phyloP scores from a whole-genome alignment of 1,140 invertebrate species.

The Tetraneura akinire region DNA sequence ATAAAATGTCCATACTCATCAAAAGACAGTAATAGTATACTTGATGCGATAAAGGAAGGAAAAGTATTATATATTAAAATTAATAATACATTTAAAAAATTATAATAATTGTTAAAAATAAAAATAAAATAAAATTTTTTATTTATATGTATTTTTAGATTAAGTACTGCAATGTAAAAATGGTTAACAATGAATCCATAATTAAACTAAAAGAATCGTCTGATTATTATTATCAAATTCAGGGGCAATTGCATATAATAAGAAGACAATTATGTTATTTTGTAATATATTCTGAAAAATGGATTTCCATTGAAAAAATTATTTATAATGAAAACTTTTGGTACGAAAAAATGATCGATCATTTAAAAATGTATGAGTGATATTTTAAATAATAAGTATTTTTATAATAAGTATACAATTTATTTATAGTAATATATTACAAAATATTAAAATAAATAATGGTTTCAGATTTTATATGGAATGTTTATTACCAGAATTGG shows the following conservation, averaged over 20 bases:
- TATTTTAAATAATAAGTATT: not conserved
- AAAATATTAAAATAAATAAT: not conserved
- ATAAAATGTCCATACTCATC: not conserved
- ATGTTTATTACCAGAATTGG: slow-evolving; percentile 4
- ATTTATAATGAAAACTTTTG: slow-evolving; percentile 11
- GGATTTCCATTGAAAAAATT: not conserved
- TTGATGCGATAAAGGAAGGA: slow-evolving; percentile 19
- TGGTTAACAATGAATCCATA: not conserved
- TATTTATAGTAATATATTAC: not conserved
- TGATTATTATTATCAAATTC: slow-evolving; percentile 24
- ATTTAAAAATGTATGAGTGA: slow-evolving; percentile 24
- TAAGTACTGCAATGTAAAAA: slow-evolving; percentile 5
- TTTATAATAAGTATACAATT: no score
- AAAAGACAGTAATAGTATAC: slow-evolving; percentile 20
- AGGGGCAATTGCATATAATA: not conserved
- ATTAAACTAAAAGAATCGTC: not conserved
- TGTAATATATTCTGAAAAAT: slow-evolving; percentile 19
- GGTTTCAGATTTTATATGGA: slow-evolving; percentile 30
- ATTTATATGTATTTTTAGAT: not conserved
- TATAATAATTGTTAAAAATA: not conserved
- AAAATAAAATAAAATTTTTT: not conserved
- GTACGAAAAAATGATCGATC: not conserved
- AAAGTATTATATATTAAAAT: slow-evolving; percentile 14
- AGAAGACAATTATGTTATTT: not conserved
- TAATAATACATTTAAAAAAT: not conserved